These are phyloP conservation scores for Amyelois transitella DNA, from an alignment of 1,140 invertebrate species.

Conservation along the genomic window DNA sequence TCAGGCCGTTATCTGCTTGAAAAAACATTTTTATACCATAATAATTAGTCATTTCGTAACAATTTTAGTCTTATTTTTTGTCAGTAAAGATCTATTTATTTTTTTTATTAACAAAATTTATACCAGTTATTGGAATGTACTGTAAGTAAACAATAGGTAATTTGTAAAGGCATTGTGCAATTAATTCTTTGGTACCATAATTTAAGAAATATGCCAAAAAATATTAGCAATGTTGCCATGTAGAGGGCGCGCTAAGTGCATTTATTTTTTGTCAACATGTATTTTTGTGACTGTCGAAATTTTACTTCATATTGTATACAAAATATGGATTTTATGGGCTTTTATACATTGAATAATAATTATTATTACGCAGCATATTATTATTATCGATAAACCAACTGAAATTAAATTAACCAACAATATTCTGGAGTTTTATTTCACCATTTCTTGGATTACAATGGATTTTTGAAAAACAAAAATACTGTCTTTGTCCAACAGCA, in stretches of 20 bases:
- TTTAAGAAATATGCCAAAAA: constrained; percentile 47
- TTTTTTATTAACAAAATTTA: constrained; percentile 22
- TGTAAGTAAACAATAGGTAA: constrained; percentile 17
- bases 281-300: constrained; percentile 41
- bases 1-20: constrained; percentile 1
- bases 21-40: constrained; percentile 3
- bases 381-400: constrained; percentile 49
- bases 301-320: constrained; percentile 49
- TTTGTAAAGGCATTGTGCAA: constrained; percentile 31
- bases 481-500: no score
- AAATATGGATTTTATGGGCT: constrained; percentile 50
- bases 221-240: constrained; percentile 49
- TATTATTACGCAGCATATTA: constrained; percentile 35
- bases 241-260: constrained; percentile 54
- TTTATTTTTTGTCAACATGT: constrained; percentile 60
- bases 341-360: constrained; percentile 57
- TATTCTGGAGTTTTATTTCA: constrained; percentile 26
- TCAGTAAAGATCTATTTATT: constrained; percentile 36
- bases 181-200: constrained; percentile 31
- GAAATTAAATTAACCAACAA: constrained; percentile 53
- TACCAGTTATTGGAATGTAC: constrained; percentile 22
- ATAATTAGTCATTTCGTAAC: constrained; percentile 12
- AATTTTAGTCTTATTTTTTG: constrained; percentile 14
- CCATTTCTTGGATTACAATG: background rate
- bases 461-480: no score